Evolutionary conservation across 2,797 vertebrate genomes (phyloP), one percentile per base, ranked within the genome.

Genomic region (Tokudaia muenninki): DNA sequence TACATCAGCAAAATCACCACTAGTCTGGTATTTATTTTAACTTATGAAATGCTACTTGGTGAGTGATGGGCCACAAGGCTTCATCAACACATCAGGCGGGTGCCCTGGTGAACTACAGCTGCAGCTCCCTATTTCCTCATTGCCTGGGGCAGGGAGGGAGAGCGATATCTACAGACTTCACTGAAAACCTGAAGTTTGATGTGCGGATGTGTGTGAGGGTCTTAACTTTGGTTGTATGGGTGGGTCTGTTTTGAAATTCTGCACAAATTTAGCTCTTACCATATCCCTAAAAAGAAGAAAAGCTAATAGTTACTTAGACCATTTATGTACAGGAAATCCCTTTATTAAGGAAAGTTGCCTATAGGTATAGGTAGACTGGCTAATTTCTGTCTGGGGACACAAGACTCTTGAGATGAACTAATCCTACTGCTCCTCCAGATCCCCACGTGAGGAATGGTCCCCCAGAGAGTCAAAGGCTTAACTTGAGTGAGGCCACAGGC

Each of bases 221-320:
- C 79, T 91, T 83, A 44, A 47, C 67, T 75, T 75, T 37, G 50
- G 65, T 16, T 4, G 63, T 61, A 3, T 22, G 50, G 41, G 47
- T 88, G 19, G 52, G 72, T 84, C 75, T 61, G 52, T 93, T 29
- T 87, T 96, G 90, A 93, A 79, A 75, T 88, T 59, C 6, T 70
- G 52, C 90, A 72, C 22, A 44, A 16, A 82, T 44, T 88, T 92
- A 12, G 6, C 63, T 83, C 94, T 81, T 34, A 50, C 92, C 37
- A n/a, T 16, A 31, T 90, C 92, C n/a, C 26, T 92, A 14, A 78
- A 84, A 21, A 77, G 50, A 65, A 31, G 21, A 44, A 72, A 80
- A 65, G 16, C 22, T 50, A 78, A 79, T 34, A 44, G 9, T 80
- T 87, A 50, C 67, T 41, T 50, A 94, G 87, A 92, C 34, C 8